phyloP scores from a whole-genome alignment of 2,113 vertebrate species.

The Pelusios castaneus region DNA sequence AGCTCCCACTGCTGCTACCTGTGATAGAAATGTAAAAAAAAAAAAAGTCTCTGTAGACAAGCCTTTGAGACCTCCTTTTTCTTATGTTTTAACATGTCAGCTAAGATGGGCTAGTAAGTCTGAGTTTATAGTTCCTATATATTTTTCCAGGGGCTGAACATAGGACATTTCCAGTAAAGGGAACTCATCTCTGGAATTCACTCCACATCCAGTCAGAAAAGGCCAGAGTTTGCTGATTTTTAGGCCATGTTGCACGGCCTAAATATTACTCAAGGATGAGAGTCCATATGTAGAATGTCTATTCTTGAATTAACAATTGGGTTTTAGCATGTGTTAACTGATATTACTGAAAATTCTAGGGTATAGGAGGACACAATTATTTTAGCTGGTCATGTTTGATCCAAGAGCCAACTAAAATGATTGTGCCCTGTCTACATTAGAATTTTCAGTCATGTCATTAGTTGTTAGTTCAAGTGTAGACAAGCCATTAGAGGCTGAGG shows the following conservation, averaged over 20 bases:
- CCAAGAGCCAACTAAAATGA: background rate
- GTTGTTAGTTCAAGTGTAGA: background rate
- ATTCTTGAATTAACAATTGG: background rate
- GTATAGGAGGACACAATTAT: background rate
- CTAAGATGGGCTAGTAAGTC: background rate
- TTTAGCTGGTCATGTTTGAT: background rate
- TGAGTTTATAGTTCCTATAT: background rate
- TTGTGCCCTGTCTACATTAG: background rate
- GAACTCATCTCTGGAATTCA: background rate
- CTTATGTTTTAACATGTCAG: background rate
- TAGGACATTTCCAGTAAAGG: background rate
- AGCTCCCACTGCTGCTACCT: background rate
- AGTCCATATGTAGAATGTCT: background rate
- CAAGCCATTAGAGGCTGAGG: background rate
- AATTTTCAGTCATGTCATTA: background rate
- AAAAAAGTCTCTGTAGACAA: background rate
- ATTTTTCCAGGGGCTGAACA: background rate
- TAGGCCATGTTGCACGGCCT: background rate
- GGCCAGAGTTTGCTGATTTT: accelerated
- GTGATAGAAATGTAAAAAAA: background rate
- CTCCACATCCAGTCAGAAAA: background rate
- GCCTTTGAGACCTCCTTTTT: background rate
- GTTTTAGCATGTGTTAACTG: background rate
- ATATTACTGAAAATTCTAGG: background rate
- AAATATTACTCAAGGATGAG: background rate